A percentile compares a stretch with the other conserved stretches of the same genome.
Evolutionary conservation across 2,888 invertebrate species (phyloP).

Genomic region (Muscina levida): DNA sequence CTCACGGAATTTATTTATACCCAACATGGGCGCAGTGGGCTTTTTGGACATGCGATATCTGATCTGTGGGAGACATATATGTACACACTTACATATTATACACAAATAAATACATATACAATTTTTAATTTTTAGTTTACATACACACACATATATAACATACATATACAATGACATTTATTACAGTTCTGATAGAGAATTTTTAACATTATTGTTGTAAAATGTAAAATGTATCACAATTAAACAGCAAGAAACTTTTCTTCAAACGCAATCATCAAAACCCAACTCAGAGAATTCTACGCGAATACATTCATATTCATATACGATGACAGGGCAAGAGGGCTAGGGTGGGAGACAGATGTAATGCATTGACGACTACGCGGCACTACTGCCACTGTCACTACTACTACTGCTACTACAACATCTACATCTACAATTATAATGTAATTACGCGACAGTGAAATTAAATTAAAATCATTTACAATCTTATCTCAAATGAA

Average conservation of each 20-base stretch:
- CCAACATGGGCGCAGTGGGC: slow-evolving; percentile 67
- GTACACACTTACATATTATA: slow-evolving; percentile 43
- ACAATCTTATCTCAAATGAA: slow-evolving; percentile 14
- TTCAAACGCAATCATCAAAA: slow-evolving; percentile 7
- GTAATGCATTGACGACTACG: too few species aligned
- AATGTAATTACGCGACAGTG: slow-evolving; percentile 50
- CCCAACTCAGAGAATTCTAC: slow-evolving; percentile 27
- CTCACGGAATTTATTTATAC: slow-evolving; percentile 68
- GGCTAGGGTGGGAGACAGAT: too few species aligned
- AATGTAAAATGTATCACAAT: slow-evolving; percentile 26
- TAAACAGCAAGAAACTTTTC: slow-evolving; percentile 27
- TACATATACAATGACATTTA: too few species aligned
- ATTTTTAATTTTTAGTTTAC: background rate
- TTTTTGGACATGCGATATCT: slow-evolving; percentile 71
- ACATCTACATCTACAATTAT: slow-evolving; percentile 51
- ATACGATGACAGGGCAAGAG: slow-evolving; percentile 37
- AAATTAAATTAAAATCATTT: slow-evolving; percentile 24
- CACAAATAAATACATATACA: background rate
- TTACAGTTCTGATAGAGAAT: too few species aligned
- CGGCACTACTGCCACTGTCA: too few species aligned
- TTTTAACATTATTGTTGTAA: background rate
- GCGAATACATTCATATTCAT: slow-evolving; percentile 13
- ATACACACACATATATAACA: slow-evolving; percentile 44
- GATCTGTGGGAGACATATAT: slow-evolving; percentile 66
- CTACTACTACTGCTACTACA: too few species aligned